Evolutionary conservation across 2,888 invertebrate genomes (phyloP).

Genomic region (Eilema caniola): DNA sequence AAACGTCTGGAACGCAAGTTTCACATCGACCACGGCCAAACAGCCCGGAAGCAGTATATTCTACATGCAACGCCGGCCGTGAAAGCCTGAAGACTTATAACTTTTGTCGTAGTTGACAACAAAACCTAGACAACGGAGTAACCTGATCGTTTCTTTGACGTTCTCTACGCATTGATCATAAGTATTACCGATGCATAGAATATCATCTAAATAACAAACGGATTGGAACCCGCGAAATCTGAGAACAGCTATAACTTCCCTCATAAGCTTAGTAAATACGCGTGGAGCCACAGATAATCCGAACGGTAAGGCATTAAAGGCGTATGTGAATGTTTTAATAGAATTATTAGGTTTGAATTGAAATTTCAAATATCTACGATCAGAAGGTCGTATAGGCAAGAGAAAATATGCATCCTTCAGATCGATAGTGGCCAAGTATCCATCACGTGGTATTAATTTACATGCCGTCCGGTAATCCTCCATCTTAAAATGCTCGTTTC

Average conservation of each 20-base stretch:
- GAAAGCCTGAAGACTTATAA: no score
- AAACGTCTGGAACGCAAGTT: no score
- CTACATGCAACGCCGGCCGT: no score
- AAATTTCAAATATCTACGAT: conserved; percentile 3
- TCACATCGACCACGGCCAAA: no score
- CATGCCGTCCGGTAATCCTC: no score
- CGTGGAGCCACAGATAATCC: conserved; percentile 37
- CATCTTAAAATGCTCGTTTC: no score
- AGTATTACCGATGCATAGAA: conserved; percentile 9
- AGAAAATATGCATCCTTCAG: neutral
- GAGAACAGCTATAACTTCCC: conserved; percentile 25
- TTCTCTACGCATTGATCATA: conserved; percentile 21
- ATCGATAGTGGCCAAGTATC: neutral
- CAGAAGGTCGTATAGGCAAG: neutral
- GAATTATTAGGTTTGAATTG: neutral
- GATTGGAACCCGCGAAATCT: conserved; percentile 24
- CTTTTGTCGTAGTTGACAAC: neutral
- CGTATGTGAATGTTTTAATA: neutral
- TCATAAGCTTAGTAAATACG: conserved; percentile 16
- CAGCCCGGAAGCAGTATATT: no score
- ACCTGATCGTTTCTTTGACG: conserved; percentile 2
- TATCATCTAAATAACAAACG: conserved; percentile 33
- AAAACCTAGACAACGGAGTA: conserved; percentile 14
- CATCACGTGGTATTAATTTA: no score
- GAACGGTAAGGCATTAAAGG: conserved; percentile 19